Conservation (phyloP, 2,113 vertebrate species). For the Kryptolebias marmoratus region DNA sequence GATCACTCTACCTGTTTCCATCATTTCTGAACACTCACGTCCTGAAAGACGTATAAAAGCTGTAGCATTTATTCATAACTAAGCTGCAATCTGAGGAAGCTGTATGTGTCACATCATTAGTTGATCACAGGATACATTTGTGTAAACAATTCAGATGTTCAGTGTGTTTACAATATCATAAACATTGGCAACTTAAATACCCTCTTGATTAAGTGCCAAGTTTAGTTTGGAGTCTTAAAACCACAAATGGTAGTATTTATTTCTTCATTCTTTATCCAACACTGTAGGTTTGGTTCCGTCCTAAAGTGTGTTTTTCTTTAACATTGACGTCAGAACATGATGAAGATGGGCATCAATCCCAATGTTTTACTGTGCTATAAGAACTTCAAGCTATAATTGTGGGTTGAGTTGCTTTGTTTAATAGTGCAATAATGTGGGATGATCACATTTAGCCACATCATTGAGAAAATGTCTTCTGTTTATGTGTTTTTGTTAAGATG, state of each 20-base stretch:
- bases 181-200: conserved; percentile 13
- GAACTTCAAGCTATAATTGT: background rate
- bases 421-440: conserved; percentile 36
- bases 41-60: too few species aligned
- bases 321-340: conserved; percentile 2
- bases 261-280: background rate
- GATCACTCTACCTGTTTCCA: background rate
- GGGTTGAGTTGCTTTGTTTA: conserved; percentile 27
- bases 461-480: background rate
- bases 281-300: background rate
- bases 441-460: conserved; percentile 18
- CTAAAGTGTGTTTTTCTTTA: background rate
- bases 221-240: background rate
- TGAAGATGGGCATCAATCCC: background rate
- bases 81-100: conserved; percentile 9
- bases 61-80: conserved; percentile 30
- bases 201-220: background rate
- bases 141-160: conserved; percentile 6
- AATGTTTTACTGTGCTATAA: background rate
- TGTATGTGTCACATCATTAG: conserved; percentile 17
- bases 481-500: too few species aligned
- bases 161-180: conserved; percentile 21
- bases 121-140: background rate
- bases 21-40: conserved; percentile 12
- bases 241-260: conserved; percentile 17